These are phyloP conservation scores for Auanema freiburgensis DNA, from an alignment of 2,888 invertebrate species.

Conservation along the genomic window DNA sequence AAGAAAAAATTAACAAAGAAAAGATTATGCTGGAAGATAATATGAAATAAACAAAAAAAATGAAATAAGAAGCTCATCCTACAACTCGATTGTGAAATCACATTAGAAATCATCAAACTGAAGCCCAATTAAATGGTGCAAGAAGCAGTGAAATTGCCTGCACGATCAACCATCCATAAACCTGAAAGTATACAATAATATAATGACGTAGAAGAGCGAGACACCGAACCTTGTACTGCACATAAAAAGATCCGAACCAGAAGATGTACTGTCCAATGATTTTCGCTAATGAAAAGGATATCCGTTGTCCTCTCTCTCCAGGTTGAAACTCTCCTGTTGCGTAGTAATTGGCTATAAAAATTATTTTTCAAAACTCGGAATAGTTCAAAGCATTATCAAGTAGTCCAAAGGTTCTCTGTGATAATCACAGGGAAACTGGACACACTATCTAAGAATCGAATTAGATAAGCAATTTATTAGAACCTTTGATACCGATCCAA, in stretches of 20 bases:
- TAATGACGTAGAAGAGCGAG: neutral
- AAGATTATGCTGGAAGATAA: too few species aligned
- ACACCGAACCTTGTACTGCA: conserved; percentile 37
- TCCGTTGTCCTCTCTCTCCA: conserved; percentile 55
- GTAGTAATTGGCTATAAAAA: conserved; percentile 58
- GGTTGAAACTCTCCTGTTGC: conserved; percentile 53
- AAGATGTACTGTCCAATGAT: conserved; percentile 61
- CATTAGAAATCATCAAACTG: neutral
- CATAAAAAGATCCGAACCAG: conserved; percentile 58
- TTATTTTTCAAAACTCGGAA: neutral
- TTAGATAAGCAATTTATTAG: too few species aligned
- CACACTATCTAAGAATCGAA: too few species aligned
- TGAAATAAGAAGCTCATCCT: conserved; percentile 1
- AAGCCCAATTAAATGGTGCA: neutral
- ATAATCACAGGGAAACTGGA: too few species aligned
- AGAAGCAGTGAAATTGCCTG: conserved; percentile 1
- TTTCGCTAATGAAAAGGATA: conserved; percentile 58
- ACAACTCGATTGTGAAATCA: neutral
- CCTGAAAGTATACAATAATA: neutral
- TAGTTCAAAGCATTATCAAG: neutral
- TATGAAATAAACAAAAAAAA: neutral
- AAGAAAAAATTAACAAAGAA: too few species aligned
- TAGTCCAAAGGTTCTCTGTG: too few species aligned
- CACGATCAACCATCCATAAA: conserved; percentile 5
- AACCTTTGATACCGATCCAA: too few species aligned